A percentile compares a stretch with the other conserved stretches of the same genome.
Evolutionary conservation across 2,888 invertebrate species (phyloP).

Genomic region (Nemapogon koenigi): DNA sequence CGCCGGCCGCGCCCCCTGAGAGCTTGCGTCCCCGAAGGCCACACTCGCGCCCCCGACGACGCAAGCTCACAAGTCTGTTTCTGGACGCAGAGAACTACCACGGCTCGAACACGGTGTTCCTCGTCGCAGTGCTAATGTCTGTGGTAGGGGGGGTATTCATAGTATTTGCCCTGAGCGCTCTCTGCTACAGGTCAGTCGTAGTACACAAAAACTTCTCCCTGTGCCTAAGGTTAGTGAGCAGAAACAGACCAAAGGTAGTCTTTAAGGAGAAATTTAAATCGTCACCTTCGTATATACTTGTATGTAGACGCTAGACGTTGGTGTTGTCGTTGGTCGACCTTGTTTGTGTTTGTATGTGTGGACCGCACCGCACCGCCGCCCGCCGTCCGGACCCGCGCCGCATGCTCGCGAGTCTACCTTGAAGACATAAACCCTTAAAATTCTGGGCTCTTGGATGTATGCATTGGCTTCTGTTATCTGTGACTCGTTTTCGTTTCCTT

Average conservation of each 20-base stretch:
- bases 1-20: constrained; percentile 23
- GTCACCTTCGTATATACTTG: constrained; percentile 66
- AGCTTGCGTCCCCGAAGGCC: constrained; percentile 19
- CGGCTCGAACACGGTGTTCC: constrained; percentile 97
- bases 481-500: constrained; percentile 66
- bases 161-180: constrained; percentile 98
- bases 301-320: constrained; percentile 63
- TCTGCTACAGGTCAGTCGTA: constrained; percentile 99
- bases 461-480: constrained; percentile 66
- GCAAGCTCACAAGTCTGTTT: constrained; percentile 44
- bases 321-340: constrained; percentile 59
- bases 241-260: constrained; percentile 78
- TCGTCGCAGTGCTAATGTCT: constrained; percentile 97
- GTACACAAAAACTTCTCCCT: constrained; percentile 98
- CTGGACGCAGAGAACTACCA: constrained; percentile 89
- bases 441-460: constrained; percentile 66
- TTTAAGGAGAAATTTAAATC: constrained; percentile 64
- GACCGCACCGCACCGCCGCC: constrained; percentile 16
- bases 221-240: constrained; percentile 98
- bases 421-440: constrained; percentile 62
- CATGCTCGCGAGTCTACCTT: constrained; percentile 52
- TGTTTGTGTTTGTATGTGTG: constrained; percentile 39
- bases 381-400: constrained; percentile 29
- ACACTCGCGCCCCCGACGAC: constrained; percentile 17
- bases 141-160: constrained; percentile 99